Evolutionary conservation across 2,888 invertebrate species (phyloP).

Genomic region (Heliothis peltigera): DNA sequence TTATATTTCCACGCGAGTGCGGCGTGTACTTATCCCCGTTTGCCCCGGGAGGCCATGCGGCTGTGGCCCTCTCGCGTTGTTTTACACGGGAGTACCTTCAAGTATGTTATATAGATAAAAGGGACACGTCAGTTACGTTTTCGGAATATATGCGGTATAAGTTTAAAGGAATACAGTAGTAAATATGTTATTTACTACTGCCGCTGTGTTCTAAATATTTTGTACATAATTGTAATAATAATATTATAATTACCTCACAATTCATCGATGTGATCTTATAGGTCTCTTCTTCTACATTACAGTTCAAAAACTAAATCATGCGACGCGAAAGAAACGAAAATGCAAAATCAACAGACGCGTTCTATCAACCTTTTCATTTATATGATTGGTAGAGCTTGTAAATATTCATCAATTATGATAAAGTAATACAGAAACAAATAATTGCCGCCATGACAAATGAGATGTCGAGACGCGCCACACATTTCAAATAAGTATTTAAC

Average conservation of each 20-base stretch:
- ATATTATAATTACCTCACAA: too few species aligned
- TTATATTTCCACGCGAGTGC: conserved; percentile 88
- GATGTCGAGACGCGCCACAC: conserved; percentile 66
- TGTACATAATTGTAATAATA: too few species aligned
- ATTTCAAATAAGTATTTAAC: conserved; percentile 81
- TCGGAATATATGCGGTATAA: conserved; percentile 66
- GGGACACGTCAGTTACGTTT: conserved; percentile 75
- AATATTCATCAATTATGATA: conserved; percentile 50
- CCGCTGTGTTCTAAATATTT: too few species aligned
- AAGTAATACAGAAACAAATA: conserved; percentile 66
- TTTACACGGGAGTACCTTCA: conserved; percentile 78
- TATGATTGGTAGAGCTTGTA: conserved; percentile 19
- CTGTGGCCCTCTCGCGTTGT: conserved; percentile 76
- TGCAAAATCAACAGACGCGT: neutral
- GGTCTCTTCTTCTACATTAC: too few species aligned
- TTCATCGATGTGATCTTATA: too few species aligned
- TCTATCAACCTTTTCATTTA: conserved; percentile 2
- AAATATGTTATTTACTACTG: too few species aligned
- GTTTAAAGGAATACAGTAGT: conserved; percentile 64
- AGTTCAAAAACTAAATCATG: too few species aligned
- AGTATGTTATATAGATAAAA: conserved; percentile 77
- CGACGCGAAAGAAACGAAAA: too few species aligned
- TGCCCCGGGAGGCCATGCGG: conserved; percentile 88
- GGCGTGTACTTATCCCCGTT: conserved; percentile 86
- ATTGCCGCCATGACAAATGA: conserved; percentile 73